Evolutionary conservation across 1,140 invertebrate species (phyloP), one percentile per base, ranked within the genome.

Genomic region (Acyrthosiphon pisum): DNA sequence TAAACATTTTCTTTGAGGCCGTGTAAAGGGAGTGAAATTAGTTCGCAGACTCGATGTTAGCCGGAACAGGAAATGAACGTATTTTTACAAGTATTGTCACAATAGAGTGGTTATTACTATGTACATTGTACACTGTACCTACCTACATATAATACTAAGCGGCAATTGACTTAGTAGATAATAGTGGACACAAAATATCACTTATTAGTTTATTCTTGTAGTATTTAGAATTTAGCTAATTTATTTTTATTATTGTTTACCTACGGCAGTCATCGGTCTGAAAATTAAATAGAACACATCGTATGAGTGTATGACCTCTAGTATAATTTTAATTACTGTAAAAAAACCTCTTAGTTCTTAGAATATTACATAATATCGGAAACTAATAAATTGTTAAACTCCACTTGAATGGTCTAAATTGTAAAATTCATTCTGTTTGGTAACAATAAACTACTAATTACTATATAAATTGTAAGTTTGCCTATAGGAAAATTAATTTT

Each of bases 11-110:
- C 83, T 44, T 84, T 26, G 83, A 41, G 83, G 83, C 83, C 83
- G 22, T 41, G 23, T 26, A 30, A 41, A 84, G 83, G 83, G 83
- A 41, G 83, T 84, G 11, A 84, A 84, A 84, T 84, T 37, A 84
- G 41, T 84, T 84, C 26, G 41, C 41, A 41, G 41, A 84, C 83
- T 84, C 23, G 83, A 44, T 41, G 37, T 84, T 26, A 6, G 37
- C 83, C 83, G 83, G 83, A 84, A 84, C 37, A 84, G 83, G 83
- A 84, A 84, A 84, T 84, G 83, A 84, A 84, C 83, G 37, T 84
- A 84, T 84, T 84, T 84, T 84, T 84, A 84, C 83, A 41, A 84
- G 41, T 41, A 41, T 84, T 84, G 83, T 84, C 37, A 84, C 83
- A 84, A 84, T 84, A 44, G 23, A 44, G 83, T 84, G 41, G 83